phyloP scores from a whole-genome alignment of 2,797 vertebrate species.

The Thamnophis elegans region DNA sequence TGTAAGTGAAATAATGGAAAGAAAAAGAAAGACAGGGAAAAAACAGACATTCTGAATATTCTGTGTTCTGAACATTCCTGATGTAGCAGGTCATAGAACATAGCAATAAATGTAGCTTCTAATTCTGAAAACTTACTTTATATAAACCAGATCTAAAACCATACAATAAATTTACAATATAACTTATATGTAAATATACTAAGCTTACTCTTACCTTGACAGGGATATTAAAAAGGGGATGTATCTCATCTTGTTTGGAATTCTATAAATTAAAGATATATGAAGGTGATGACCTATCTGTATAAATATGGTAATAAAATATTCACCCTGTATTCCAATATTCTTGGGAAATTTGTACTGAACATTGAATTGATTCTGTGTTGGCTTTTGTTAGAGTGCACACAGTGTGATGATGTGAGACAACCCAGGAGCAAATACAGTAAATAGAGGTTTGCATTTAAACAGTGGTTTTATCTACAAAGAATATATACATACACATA shows the following conservation, averaged over 20 bases:
- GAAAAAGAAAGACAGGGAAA: background rate
- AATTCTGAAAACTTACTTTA: background rate
- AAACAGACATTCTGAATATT: background rate
- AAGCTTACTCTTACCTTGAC: background rate
- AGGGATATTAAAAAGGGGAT: background rate
- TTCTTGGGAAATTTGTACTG: constrained; percentile 5
- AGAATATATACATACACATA: no score
- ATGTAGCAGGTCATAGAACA: background rate
- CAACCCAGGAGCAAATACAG: no score
- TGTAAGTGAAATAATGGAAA: background rate
- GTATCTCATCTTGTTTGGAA: background rate
- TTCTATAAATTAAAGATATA: background rate
- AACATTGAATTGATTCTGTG: constrained; percentile 9
- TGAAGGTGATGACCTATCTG: background rate
- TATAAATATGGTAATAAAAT: background rate
- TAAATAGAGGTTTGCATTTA: no score
- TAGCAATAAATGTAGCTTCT: background rate
- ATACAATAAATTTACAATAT: background rate
- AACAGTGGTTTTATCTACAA: no score
- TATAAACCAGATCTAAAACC: constrained; percentile 9
- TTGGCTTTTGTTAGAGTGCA: background rate
- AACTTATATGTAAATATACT: background rate
- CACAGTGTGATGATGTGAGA: no score
- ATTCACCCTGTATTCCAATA: background rate
- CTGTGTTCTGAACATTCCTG: background rate